Percentiles rank a stretch among this genome's conserved stretches.
Conservation (phyloP, 2,113 vertebrate species). For the Ciconia stormi region DNA sequence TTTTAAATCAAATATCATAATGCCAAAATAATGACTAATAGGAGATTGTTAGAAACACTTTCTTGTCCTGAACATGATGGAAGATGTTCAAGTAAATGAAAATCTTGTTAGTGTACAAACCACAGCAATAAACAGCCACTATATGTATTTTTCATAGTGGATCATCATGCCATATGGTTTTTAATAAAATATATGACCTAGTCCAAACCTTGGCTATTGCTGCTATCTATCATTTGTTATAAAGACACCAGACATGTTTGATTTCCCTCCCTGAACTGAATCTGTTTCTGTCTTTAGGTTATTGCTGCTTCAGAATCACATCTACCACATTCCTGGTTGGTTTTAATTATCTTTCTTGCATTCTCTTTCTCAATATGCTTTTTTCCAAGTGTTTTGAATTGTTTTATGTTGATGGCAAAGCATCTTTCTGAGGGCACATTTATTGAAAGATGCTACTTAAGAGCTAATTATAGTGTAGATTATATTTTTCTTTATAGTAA, state of each 20-base stretch:
- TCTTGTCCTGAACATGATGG: neutral
- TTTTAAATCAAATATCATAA: neutral
- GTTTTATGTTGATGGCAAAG: constrained; percentile 1
- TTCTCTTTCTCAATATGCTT: neutral
- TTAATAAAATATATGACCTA: constrained; percentile 1
- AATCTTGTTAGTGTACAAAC: constrained; percentile 1
- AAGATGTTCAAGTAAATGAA: neutral
- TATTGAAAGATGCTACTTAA: neutral
- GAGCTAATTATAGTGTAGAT: neutral
- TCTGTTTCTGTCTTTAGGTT: neutral
- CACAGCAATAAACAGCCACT: neutral
- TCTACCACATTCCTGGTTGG: neutral
- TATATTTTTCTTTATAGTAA: neutral
- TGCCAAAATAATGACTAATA: neutral
- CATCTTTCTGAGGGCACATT: neutral
- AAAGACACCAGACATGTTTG: neutral
- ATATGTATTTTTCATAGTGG: neutral
- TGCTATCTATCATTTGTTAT: neutral
- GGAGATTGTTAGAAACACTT: constrained; percentile 1
- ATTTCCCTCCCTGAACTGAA: neutral
- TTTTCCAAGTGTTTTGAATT: neutral
- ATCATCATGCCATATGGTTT: neutral
- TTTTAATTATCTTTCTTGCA: constrained; percentile 35
- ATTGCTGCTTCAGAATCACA: neutral
- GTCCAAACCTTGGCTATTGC: neutral